phyloP scores from a whole-genome alignment of 2,113 vertebrate genomes.

The Chloropsis cyanopogon region DNA sequence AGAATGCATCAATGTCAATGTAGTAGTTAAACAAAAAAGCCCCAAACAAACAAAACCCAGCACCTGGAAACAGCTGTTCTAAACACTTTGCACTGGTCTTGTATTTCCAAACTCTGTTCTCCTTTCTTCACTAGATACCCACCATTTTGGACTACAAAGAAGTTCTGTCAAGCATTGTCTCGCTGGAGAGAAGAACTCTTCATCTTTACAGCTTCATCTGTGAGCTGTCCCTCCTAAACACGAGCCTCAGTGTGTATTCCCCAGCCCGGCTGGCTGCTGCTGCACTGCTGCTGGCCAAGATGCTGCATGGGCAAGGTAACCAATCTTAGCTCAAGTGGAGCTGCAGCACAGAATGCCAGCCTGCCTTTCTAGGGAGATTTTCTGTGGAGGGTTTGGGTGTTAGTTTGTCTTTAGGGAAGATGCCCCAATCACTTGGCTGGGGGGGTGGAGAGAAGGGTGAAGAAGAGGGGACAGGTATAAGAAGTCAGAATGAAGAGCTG shows the following conservation, averaged over 20 bases:
- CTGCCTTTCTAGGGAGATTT: background rate
- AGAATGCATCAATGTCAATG: background rate
- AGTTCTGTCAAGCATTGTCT: slow-evolving; percentile 80
- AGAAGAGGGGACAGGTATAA: background rate
- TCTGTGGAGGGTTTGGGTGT: background rate
- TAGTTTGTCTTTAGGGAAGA: background rate
- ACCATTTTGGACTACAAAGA: slow-evolving; percentile 93
- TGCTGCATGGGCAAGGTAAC: slow-evolving; percentile 87
- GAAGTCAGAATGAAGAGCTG: background rate
- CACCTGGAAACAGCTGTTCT: background rate
- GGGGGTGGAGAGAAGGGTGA: background rate
- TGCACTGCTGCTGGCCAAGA: slow-evolving; percentile 83
- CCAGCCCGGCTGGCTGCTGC: slow-evolving; percentile 85
- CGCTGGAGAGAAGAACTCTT: slow-evolving; percentile 75
- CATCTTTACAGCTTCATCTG: slow-evolving; percentile 92
- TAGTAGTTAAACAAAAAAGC: background rate
- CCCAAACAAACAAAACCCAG: background rate
- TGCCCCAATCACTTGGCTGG: background rate
- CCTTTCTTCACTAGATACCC: slow-evolving; percentile 75
- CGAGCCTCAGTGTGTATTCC: slow-evolving; percentile 76
- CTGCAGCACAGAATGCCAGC: background rate
- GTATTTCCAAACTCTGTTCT: background rate
- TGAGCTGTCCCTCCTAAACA: slow-evolving; percentile 90
- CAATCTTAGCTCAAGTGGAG: no score
- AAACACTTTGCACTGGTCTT: background rate